Conservation (phyloP, 2,113 vertebrate species). For the Colaptes auratus region DNA sequence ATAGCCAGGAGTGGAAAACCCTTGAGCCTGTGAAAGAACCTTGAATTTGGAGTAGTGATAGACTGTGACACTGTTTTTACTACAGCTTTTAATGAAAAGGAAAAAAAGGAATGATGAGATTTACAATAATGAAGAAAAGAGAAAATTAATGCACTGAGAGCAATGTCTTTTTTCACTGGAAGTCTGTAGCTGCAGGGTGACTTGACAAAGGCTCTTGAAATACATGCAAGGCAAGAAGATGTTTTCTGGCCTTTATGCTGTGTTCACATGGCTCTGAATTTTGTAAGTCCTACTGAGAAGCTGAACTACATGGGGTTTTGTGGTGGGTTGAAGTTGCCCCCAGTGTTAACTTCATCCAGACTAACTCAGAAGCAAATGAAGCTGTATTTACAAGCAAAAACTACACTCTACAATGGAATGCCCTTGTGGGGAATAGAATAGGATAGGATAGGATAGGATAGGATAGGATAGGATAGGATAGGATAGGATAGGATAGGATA, state of each 20-base stretch:
- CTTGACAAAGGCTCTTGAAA: slow-evolving; percentile 4
- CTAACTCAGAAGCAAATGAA: no score
- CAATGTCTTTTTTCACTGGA: neutral
- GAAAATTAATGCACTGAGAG: neutral
- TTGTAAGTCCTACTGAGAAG: neutral
- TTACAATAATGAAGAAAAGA: neutral
- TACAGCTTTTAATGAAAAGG: neutral
- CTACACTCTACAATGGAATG: no score
- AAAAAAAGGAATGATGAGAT: neutral
- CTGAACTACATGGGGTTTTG: neutral
- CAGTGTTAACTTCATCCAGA: no score
- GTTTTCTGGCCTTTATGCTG: neutral
- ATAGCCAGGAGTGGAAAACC: neutral
- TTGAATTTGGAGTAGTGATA: neutral
- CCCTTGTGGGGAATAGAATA: no score
- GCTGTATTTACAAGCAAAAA: no score
- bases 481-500: no score
- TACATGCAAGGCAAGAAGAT: neutral
- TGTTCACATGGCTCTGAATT: neutral
- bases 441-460: no score
- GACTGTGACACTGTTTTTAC: neutral
- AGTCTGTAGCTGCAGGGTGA: neutral
- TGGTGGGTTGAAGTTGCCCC: no score
- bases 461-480: no score
- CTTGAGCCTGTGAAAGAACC: neutral